Evolutionary conservation across 2,888 invertebrate genomes (phyloP), one percentile per base, ranked within the genome.

Genomic region (Artemia sp.): DNA sequence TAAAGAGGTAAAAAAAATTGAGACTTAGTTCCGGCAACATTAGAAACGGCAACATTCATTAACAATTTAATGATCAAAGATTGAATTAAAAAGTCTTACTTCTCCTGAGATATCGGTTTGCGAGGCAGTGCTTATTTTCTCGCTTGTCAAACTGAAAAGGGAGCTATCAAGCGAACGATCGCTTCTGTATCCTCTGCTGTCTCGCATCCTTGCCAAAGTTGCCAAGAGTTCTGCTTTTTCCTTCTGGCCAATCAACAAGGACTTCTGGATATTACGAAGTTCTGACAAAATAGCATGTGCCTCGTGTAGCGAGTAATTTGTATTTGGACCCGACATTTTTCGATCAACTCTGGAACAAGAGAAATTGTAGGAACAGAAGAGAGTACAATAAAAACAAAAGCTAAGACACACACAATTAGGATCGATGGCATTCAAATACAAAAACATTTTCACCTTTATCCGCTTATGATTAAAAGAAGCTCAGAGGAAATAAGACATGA

Each of bases 221-320:
- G 91, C 90, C 90, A 95, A 93, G 72, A 95, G 83, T 76, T 93
- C 92, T 64, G 89, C 90, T 76, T 92, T 89, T 78, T 95, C 94
- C 77, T 91, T 90, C 79, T 94, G 93, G 0, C 94, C 94, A 0
- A 89, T 89, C 9, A 88, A 87, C 52, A 95, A 81, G 0, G 92
- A 92, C 77, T 90, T 89, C 79, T 94, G 93, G 74, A 95, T 92
- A 79, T 92, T 91, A 73, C 89, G 85, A 75, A 96, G 84, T 79
- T 95, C 93, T 69, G 89, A 88, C 83, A 93, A 88, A 72, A 96
- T 94, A n/a, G 92, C 92, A 79, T 94, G 92, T 12, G 94, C 95
- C 80, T 96, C 92, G 58, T 87, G 87, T 74, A 93, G 88, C 78
- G 90, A 92, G 79, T 94, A 95, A 77, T 90, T 90, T 67, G 90